Evolutionary conservation across 2,888 invertebrate species (phyloP).

Genomic region (Catocala nupta): DNA sequence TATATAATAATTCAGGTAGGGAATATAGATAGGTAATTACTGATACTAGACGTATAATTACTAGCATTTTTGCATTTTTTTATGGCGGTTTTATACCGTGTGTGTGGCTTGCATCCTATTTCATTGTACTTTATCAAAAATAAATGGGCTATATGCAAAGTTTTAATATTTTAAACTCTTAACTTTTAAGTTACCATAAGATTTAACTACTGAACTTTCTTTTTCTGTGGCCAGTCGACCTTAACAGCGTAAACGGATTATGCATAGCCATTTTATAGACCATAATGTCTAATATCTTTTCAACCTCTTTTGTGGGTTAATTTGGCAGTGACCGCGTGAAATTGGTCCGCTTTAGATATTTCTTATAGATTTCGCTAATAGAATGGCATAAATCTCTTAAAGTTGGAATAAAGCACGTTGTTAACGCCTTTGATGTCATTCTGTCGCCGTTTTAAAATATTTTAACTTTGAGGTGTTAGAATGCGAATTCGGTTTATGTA

Average conservation of each 20-base stretch:
- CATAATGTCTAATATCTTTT: conserved; percentile 29
- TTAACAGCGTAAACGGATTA: conserved; percentile 48
- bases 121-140: too few relatives aligned
- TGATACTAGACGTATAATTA: too few relatives aligned
- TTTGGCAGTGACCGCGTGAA: conserved; percentile 59
- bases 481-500: conserved; percentile 8
- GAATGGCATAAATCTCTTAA: conserved; percentile 45
- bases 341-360: conserved; percentile 48
- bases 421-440: conserved; percentile 25
- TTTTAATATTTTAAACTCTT: too few relatives aligned
- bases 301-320: conserved; percentile 47
- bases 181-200: neutral
- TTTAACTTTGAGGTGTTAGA: neutral
- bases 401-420: conserved; percentile 40
- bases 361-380: conserved; percentile 37
- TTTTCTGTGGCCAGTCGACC: conserved; percentile 11
- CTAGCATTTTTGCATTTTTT: too few relatives aligned
- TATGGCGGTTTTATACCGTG: too few relatives aligned
- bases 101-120: too few relatives aligned
- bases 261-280: conserved; percentile 53
- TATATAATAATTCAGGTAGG: too few relatives aligned
- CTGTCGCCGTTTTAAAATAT: conserved; percentile 13
- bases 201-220: neutral
- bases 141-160: too few relatives aligned
- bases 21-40: too few relatives aligned